Conservation (phyloP, 2,113 vertebrate genomes). For the Varanus salvator region DNA sequence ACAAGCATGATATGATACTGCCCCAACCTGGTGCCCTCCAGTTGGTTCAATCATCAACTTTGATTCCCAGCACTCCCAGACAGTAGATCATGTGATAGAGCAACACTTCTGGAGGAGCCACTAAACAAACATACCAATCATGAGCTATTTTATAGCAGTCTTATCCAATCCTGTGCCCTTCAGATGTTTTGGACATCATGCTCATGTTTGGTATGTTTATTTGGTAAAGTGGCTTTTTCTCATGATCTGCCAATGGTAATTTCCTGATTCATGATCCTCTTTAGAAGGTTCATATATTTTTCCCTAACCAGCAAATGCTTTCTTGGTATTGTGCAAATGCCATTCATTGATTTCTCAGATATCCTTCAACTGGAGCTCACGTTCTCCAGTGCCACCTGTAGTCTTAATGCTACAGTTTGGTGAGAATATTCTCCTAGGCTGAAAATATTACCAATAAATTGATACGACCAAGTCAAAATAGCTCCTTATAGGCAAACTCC, state of each 20-base stretch:
- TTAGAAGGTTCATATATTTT: slow-evolving; percentile 6
- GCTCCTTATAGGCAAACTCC: too few species aligned
- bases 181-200: too few species aligned
- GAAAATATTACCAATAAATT: neutral
- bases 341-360: neutral
- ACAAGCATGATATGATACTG: neutral
- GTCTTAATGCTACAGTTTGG: neutral
- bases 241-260: slow-evolving; percentile 9
- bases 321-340: neutral
- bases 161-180: too few species aligned
- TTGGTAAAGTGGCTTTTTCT: too few species aligned
- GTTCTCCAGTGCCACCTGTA: neutral
- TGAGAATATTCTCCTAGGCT: neutral
- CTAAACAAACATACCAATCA: too few species aligned
- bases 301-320: neutral
- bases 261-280: neutral
- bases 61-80: too few species aligned
- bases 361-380: rapidly evolving
- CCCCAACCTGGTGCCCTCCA: too few species aligned
- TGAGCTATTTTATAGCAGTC: too few species aligned
- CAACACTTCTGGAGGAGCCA: too few species aligned
- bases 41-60: too few species aligned
- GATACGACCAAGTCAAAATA: neutral
- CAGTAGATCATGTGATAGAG: too few species aligned
- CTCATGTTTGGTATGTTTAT: neutral